These are phyloP conservation scores for Apodemus sylvaticus DNA, from an alignment of 2,113 vertebrate genomes.

Conservation along the genomic window DNA sequence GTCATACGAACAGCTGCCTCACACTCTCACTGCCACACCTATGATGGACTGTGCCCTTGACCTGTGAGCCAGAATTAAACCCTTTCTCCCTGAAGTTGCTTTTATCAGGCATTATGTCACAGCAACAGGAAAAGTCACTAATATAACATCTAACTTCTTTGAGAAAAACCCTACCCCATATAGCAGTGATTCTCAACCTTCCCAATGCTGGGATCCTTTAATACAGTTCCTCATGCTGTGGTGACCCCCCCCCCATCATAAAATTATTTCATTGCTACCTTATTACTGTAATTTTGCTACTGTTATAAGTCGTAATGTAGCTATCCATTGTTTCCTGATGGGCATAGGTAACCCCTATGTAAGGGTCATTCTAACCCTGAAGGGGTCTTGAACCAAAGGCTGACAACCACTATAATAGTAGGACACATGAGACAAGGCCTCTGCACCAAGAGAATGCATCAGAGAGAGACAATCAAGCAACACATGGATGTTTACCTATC, in stretches of 20 bases:
- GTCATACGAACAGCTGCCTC: neutral
- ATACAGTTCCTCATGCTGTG: too few relatives aligned
- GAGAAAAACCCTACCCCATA: neutral
- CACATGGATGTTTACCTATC: conserved; percentile 86
- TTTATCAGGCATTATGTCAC: neutral
- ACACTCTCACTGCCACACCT: too few relatives aligned
- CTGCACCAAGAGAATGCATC: neutral
- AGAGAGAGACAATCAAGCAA: neutral
- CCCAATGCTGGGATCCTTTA: neutral
- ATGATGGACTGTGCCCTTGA: neutral
- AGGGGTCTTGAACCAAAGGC: neutral
- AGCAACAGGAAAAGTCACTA: neutral
- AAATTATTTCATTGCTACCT: neutral
- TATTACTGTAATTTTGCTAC: neutral
- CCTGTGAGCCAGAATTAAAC: too few relatives aligned
- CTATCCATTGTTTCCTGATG: neutral
- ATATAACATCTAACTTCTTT: neutral
- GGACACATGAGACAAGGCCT: neutral
- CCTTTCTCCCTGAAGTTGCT: neutral
- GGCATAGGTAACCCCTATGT: neutral
- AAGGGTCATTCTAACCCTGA: neutral
- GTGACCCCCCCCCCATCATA: too few relatives aligned
- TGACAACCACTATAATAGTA: neutral
- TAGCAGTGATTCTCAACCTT: neutral
- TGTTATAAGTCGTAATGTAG: neutral